Conservation (phyloP, 2,888 invertebrate genomes). For the Acanthosepion pharaonis region DNA sequence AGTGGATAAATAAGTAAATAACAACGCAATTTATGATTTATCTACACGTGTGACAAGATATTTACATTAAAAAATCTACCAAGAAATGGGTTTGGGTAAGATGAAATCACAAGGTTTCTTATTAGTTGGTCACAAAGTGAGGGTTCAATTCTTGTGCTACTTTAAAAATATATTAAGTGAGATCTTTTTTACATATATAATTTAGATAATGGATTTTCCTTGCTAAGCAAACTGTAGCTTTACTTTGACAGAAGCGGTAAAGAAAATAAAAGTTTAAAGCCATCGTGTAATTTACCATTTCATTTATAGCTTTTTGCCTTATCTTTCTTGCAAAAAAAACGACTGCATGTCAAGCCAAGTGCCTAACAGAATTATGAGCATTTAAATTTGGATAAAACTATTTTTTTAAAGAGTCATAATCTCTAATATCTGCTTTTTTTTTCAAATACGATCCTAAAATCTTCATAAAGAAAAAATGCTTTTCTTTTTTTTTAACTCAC, state of each 20-base stretch:
- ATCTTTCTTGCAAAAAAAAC: no score
- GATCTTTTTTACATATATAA: no score
- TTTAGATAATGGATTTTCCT: no score
- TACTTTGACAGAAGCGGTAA: no score
- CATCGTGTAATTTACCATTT: no score
- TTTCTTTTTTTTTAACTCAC: neutral
- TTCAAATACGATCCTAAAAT: neutral
- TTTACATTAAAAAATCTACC: neutral
- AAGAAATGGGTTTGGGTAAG: neutral
- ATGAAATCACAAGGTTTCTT: neutral
- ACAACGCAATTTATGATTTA: neutral
- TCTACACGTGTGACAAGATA: neutral
- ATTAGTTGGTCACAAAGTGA: neutral
- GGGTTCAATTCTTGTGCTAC: neutral
- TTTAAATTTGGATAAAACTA: neutral
- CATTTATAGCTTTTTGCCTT: no score
- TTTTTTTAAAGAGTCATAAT: neutral
- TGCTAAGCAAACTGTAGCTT: no score
- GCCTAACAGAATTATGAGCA: neutral
- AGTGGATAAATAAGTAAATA: neutral
- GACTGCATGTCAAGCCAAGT: neutral
- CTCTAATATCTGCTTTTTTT: neutral
- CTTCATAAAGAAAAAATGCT: neutral
- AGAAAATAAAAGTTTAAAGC: no score
- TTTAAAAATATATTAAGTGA: neutral